Percentiles rank a stretch among this genome's conserved stretches.
Conservation (phyloP, 2,888 invertebrate species). For the Limnephilus lunatus region DNA sequence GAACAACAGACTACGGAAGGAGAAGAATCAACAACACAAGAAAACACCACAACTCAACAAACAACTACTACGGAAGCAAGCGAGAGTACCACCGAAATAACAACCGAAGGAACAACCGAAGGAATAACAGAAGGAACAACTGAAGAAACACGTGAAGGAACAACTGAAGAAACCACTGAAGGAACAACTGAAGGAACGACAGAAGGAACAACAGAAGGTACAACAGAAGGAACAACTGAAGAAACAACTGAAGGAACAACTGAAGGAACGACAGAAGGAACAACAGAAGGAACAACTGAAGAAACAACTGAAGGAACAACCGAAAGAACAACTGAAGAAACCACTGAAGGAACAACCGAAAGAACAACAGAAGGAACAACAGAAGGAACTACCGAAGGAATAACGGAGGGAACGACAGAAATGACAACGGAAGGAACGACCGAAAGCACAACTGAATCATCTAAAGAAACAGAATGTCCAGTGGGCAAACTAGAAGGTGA, state of each 20-base stretch:
- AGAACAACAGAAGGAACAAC: constrained; percentile 52
- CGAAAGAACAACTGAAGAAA: constrained; percentile 66
- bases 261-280: constrained; percentile 67
- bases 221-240: constrained; percentile 67
- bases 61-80: constrained; percentile 64
- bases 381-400: constrained; percentile 67
- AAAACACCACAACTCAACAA: constrained; percentile 56
- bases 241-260: constrained; percentile 66
- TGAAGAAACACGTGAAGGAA: constrained; percentile 68
- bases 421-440: constrained; percentile 66
- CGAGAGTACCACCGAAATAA: constrained; percentile 66
- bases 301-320: constrained; percentile 67
- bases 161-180: constrained; percentile 67
- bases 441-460: constrained; percentile 67
- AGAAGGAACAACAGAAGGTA: constrained; percentile 60
- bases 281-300: constrained; percentile 68
- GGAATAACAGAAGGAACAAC: constrained; percentile 68
- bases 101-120: constrained; percentile 61
- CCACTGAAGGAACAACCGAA: constrained; percentile 67
- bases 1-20: constrained; percentile 67
- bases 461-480: constrained; percentile 72
- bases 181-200: constrained; percentile 63
- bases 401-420: constrained; percentile 66
- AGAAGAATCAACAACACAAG: constrained; percentile 65
- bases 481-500: constrained; percentile 79